Evolutionary conservation across 1,140 invertebrate genomes (phyloP).

Genomic region (Drosophila littoralis): DNA sequence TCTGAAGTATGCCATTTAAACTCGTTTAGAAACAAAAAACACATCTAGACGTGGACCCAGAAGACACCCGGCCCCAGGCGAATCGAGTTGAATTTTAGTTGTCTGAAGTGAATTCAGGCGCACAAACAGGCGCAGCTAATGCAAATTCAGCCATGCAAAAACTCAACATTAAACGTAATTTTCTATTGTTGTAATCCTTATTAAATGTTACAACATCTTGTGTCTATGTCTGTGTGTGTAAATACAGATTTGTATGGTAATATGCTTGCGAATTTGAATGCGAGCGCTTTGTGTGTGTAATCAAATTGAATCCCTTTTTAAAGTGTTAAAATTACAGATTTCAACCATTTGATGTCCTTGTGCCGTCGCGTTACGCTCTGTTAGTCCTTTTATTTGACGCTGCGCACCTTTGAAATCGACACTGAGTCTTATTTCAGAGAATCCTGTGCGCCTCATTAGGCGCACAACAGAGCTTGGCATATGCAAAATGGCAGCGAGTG

Average conservation of each 20-base stretch:
- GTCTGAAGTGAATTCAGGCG: slow-evolving; percentile 26
- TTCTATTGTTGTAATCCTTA: slow-evolving; percentile 71
- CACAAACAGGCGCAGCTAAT: slow-evolving; percentile 38
- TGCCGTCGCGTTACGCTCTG: slow-evolving; percentile 48
- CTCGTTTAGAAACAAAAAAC: slow-evolving; percentile 24
- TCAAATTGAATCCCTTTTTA: slow-evolving; percentile 66
- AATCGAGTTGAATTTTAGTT: slow-evolving; percentile 31
- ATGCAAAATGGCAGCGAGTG: slow-evolving; percentile 45
- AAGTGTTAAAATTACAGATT: slow-evolving; percentile 69
- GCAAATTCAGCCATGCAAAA: slow-evolving; percentile 55
- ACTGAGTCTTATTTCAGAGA: slow-evolving; percentile 2
- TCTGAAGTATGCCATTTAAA: slow-evolving; percentile 27
- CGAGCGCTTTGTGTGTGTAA: slow-evolving; percentile 43
- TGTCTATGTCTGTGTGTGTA: not conserved
- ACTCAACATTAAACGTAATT: slow-evolving; percentile 75
- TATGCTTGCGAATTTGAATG: slow-evolving; percentile 65
- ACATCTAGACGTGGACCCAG: not conserved
- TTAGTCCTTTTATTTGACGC: slow-evolving; percentile 58
- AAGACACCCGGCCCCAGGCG: not conserved
- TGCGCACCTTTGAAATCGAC: slow-evolving; percentile 44
- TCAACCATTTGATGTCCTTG: slow-evolving; percentile 56
- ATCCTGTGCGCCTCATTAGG: slow-evolving; percentile 51
- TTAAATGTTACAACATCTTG: slow-evolving; percentile 58
- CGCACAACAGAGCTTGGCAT: slow-evolving; percentile 33
- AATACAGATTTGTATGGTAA: slow-evolving; percentile 68